Conservation (phyloP, 2,888 invertebrate species). For the Harpalus rufipes region DNA sequence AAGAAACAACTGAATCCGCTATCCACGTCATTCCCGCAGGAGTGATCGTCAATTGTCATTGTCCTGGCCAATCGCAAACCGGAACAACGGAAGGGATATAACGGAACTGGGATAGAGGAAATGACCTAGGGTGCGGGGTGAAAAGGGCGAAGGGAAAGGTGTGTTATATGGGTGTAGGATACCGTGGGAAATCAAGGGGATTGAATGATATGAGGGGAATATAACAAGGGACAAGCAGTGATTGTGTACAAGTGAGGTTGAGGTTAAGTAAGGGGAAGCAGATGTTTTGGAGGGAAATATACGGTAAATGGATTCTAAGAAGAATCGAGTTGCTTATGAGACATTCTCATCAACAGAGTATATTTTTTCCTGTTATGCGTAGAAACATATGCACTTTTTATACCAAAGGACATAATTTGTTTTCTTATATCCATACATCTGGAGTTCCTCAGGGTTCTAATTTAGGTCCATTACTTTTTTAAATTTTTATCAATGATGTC, state of each 20-base stretch:
- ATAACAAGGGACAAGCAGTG: not conserved
- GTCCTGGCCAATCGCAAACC: slow-evolving; percentile 57
- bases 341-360: too few species aligned
- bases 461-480: too few species aligned
- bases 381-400: too few species aligned
- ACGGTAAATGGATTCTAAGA: not conserved
- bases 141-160: not conserved
- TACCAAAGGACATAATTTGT: too few species aligned
- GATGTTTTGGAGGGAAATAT: not conserved
- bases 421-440: too few species aligned
- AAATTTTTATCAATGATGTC: too few species aligned
- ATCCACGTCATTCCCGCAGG: slow-evolving; percentile 2
- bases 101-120: slow-evolving; percentile 14
- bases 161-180: not conserved
- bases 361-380: too few species aligned
- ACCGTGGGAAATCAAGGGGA: slow-evolving; percentile 43
- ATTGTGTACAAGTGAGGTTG: not conserved
- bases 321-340: not conserved
- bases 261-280: not conserved
- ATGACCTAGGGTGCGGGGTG: not conserved
- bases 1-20: slow-evolving; percentile 59
- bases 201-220: not conserved
- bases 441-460: too few species aligned
- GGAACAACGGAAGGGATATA: slow-evolving; percentile 48
- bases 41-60: slow-evolving; percentile 18